Evolutionary conservation across 1,140 invertebrate genomes (phyloP).

Genomic region (Eueides isabella): DNA sequence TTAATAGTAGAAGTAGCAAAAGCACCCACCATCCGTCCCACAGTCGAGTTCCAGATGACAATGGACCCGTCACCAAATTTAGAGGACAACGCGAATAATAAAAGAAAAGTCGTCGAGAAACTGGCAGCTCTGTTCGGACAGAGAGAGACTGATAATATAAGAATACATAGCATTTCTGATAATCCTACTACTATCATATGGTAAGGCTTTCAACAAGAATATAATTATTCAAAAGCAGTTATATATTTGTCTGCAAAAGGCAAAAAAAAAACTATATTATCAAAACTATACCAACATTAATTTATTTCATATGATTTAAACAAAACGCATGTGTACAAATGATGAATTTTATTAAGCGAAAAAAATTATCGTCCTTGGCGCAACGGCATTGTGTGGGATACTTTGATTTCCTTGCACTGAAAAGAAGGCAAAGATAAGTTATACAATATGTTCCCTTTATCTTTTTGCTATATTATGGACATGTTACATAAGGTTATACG

Average conservation of each 20-base stretch:
- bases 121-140: conserved; percentile 90
- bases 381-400: too few species aligned
- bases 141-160: conserved; percentile 87
- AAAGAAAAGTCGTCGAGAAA: conserved; percentile 91
- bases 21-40: conserved; percentile 80
- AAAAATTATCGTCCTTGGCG: too few species aligned
- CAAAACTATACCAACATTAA: too few species aligned
- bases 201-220: conserved; percentile 60
- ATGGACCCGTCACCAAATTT: conserved; percentile 89
- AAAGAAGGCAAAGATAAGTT: too few species aligned
- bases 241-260: not conserved
- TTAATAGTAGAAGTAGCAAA: conserved; percentile 89
- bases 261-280: too few species aligned
- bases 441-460: too few species aligned
- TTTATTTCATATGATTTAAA: too few species aligned
- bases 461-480: too few species aligned
- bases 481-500: too few species aligned
- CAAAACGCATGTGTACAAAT: too few species aligned
- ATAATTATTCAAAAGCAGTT: not conserved
- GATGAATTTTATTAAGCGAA: too few species aligned
- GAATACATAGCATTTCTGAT: conserved; percentile 84
- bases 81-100: conserved; percentile 85
- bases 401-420: too few species aligned
- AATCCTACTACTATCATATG: conserved; percentile 89
- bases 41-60: conserved; percentile 89